Base-by-base conservation (phyloP, 64 coral and sea anemone species). In the Anthopleura sola region DNA sequence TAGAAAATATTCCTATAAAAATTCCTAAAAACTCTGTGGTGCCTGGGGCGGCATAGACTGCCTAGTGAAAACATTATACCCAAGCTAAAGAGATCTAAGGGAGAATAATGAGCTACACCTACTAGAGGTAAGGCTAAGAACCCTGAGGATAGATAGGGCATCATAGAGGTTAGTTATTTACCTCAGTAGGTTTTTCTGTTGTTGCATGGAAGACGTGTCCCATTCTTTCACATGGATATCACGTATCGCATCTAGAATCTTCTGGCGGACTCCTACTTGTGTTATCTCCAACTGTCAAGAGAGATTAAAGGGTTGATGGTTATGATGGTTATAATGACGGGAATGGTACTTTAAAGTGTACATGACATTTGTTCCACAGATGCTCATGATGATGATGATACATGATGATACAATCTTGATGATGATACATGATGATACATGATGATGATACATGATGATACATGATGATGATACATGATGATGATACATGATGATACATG, bases 211-310 rank as follows among this genome's bases (percentile, higher is more conserved):
- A 16, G 92, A 49, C 34, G 87, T 80, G 36, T 94, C 93, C 97
- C 97, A 99, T 12, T 99, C 89, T 57, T 99, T 99, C 29, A 88
- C 93, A 78, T 99, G 97, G 39, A 99, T 80, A 68, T 99, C 97
- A 36, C 78, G 78, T 31, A 94, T 92, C 18, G 86, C 90, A 87
- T 94, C 90, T 15, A 99, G 50, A 37, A 99, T 88, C 85, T 90
- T 99, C 46, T 94, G 94, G 11, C 97, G 85, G 11, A 99, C 93
- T 75, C 97, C 97, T n/a, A 99, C 85, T 56, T 99, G 97, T 40
- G 91, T 92, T 26, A 99, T 87, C 34, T 93, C 97, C 46, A 99
- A 85, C 97, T 99, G 26, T 15, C 47, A 20, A 26, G 79, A 82
- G 23, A 37, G 21, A 82, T 56, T 8, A 13, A 53, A 48, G 66